Percentiles rank a stretch among this genome's conserved stretches.
These are phyloP conservation scores for Apotomis turbidana DNA, from an alignment of 2,888 invertebrate genomes.

Conservation along the genomic window DNA sequence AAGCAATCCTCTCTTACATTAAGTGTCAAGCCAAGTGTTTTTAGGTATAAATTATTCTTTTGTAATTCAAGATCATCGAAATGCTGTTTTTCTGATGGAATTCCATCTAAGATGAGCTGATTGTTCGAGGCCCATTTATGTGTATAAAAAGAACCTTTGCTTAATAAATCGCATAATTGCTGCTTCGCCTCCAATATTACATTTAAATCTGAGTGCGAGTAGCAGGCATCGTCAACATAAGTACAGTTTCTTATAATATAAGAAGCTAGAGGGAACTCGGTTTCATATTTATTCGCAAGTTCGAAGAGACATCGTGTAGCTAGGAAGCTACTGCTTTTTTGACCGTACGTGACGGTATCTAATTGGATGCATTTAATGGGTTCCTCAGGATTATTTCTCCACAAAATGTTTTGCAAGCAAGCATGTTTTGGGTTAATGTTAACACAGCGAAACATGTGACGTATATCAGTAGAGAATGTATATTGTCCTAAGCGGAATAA, in stretches of 20 bases:
- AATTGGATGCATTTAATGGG: not conserved
- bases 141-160: conserved; percentile 8
- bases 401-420: conserved; percentile 5
- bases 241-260: conserved; percentile 32
- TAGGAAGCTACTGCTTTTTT: too few species aligned
- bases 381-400: conserved; percentile 28
- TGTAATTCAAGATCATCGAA: not conserved
- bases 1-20: conserved; percentile 26
- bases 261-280: conserved; percentile 23
- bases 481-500: not conserved
- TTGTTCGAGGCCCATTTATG: not conserved
- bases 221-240: conserved; percentile 40
- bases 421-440: too few species aligned
- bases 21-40: conserved; percentile 39
- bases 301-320: conserved; percentile 20
- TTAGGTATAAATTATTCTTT: conserved; percentile 36
- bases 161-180: not conserved
- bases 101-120: not conserved
- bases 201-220: conserved; percentile 8
- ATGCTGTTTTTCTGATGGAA: not conserved
- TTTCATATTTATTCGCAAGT: not conserved
- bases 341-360: too few species aligned
- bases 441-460: not conserved
- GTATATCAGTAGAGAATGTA: conserved; percentile 2
- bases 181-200: not conserved